Evolutionary conservation across 2,113 vertebrate species (phyloP).

Genomic region (Phrynosoma blainvillii): DNA sequence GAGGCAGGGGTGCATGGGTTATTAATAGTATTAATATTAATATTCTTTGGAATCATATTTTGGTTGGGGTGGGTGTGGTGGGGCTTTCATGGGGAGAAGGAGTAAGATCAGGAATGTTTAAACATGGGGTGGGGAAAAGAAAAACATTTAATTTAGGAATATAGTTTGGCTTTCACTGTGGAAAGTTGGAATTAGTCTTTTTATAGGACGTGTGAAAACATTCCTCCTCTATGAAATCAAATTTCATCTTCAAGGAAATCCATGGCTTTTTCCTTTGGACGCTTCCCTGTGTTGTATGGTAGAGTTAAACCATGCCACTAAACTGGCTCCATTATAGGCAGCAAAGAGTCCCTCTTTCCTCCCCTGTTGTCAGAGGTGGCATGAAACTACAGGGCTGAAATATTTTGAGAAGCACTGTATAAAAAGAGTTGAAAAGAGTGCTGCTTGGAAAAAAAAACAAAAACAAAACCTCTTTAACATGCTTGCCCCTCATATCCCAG

Average conservation of each 20-base stretch:
- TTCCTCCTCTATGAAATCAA: neutral
- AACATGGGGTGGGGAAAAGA: neutral
- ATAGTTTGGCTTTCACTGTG: neutral
- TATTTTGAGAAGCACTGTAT: neutral
- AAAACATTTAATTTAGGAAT: neutral
- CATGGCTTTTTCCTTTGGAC: neutral
- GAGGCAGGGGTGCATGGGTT: constrained; percentile 19
- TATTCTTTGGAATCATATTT: constrained; percentile 20
- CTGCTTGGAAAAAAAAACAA: no score
- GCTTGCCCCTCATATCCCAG: neutral
- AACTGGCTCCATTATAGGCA: neutral
- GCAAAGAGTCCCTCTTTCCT: neutral
- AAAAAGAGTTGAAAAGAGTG: neutral
- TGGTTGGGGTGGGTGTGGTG: neutral
- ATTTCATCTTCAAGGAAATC: neutral
- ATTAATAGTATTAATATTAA: constrained; percentile 39
- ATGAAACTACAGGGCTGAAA: neutral
- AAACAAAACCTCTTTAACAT: neutral
- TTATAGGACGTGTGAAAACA: neutral
- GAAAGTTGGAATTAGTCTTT: neutral
- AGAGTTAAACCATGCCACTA: neutral
- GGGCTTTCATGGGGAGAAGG: constrained; percentile 1
- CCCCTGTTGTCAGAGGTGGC: neutral
- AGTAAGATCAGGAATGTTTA: neutral
- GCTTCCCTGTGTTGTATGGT: neutral